Percentiles rank a stretch among this genome's conserved stretches.
phyloP scores from a whole-genome alignment of 2,113 vertebrate genomes.

The Elaphurus davidianus region DNA sequence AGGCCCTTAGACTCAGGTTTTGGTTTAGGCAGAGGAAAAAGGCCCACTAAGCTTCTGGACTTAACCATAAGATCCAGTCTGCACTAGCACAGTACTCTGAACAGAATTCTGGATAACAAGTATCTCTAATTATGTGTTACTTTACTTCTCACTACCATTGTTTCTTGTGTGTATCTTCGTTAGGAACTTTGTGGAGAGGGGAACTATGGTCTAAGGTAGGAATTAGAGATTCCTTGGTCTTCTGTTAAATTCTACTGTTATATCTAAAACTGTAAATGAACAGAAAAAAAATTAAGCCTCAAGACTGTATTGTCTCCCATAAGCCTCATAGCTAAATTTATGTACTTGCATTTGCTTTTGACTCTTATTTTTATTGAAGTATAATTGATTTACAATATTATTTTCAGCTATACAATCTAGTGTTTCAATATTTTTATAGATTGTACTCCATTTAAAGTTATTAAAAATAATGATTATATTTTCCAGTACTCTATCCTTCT shows the following conservation, averaged over 20 bases:
- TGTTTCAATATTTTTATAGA: not conserved
- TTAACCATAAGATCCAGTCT: not conserved
- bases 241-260: not conserved
- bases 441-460: not conserved
- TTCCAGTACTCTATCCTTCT: not conserved
- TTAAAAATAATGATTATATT: not conserved
- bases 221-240: not conserved
- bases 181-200: not conserved
- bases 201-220: not conserved
- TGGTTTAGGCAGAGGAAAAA: not conserved
- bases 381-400: not conserved
- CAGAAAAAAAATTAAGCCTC: not conserved
- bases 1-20: not conserved
- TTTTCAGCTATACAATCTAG: not conserved
- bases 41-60: not conserved
- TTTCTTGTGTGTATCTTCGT: not conserved
- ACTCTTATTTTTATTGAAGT: not conserved
- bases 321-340: not conserved
- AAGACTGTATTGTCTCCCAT: not conserved
- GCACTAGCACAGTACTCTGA: not conserved
- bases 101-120: not conserved
- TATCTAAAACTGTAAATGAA: not conserved
- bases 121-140: not conserved
- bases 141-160: not conserved
- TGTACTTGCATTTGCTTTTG: not conserved